Base-by-base conservation (phyloP, 37 sponge, comb jelly and placozoan genomes). In the Cliona cf. orientalis region DNA sequence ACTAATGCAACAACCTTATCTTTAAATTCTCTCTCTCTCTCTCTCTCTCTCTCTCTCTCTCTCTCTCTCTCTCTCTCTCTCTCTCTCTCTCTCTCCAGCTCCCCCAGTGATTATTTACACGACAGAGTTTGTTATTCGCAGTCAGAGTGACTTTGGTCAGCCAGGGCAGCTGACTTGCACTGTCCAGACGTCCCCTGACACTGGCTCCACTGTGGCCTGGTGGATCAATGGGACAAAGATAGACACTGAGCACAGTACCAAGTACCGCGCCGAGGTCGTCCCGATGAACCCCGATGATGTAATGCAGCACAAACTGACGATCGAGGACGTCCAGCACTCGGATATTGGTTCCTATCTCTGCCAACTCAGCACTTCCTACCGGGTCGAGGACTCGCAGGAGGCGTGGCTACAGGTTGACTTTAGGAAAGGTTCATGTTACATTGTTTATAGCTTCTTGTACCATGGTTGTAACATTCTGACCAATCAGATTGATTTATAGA, bases 331-430 rank as follows among this genome's bases (percentile, higher is more conserved):
- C 4, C 69, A 80, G 69, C 69, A 53, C 28, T 35, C 69, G 25
- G 80, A 80, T 53, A 56, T 80, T 37, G 80, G 80, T 23, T 35
- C 69, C n/a, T 80, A 80, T 33, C 41, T 67, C 25, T 80, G 80
- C 39, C 80, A 55, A 5, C 69, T 80, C 26, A 56, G 67, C 58
- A 69, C 80, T 37, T 25, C 46, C 1, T 80, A 45, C 69, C 6
- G 17, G 6, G 3, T 49, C 6, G 80, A 80, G 39, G 69, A 67
- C 7, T 7, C 19, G 9, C 80, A 80, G 49, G 69, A 67, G 5
- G 80, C 80, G 23, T 67, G 69, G 68, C 49, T 80, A 28, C 41
- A 66, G 41, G 66, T 80, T 22, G 63, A 61, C 43, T 76, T 37
- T 28, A 38, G 61, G 29, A 58, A 75, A 29, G 39, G 60, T 60